Evolutionary conservation across 92 coral and sea anemone species (phyloP).

Genomic region (Porites cylindrica): DNA sequence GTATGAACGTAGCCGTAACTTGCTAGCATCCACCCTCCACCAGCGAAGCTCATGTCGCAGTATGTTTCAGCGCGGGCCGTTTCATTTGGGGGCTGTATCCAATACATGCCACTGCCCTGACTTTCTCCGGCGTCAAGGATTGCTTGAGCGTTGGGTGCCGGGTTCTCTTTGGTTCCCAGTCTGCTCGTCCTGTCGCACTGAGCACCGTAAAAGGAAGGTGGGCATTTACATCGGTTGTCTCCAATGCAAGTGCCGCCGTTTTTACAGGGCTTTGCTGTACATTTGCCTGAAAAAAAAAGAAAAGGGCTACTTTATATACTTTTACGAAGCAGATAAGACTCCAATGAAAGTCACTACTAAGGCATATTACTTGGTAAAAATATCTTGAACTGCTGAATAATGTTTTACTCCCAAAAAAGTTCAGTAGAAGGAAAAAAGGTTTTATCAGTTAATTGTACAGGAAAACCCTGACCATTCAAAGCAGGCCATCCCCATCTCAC

Average conservation of each 20-base stretch:
- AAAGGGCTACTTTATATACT: too few relatives aligned
- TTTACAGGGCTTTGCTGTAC: constrained; percentile 55
- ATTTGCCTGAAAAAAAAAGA: constrained; percentile 19
- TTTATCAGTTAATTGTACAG: too few relatives aligned
- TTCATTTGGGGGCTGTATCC: constrained; percentile 94
- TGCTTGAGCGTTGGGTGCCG: constrained; percentile 88
- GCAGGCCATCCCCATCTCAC: too few relatives aligned
- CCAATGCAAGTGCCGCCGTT: constrained; percentile 85
- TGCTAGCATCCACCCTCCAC: constrained; percentile 93
- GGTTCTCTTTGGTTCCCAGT: constrained; percentile 82
- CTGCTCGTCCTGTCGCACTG: constrained; percentile 38
- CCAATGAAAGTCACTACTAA: background rate
- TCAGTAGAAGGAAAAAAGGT: too few relatives aligned
- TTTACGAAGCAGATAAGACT: too few relatives aligned
- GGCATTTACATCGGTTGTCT: constrained; percentile 66
- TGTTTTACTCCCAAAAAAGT: too few relatives aligned
- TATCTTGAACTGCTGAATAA: too few relatives aligned
- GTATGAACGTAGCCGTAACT: constrained; percentile 83
- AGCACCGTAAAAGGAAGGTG: constrained; percentile 56
- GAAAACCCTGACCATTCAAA: too few relatives aligned
- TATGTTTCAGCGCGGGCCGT: constrained; percentile 70
- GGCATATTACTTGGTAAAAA: background rate
- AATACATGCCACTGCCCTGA: constrained; percentile 86
- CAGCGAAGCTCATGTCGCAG: constrained; percentile 81
- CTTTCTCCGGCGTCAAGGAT: constrained; percentile 86